Evolutionary conservation across 2,113 vertebrate genomes (phyloP).

Genomic region (Setophaga kirtlandii): DNA sequence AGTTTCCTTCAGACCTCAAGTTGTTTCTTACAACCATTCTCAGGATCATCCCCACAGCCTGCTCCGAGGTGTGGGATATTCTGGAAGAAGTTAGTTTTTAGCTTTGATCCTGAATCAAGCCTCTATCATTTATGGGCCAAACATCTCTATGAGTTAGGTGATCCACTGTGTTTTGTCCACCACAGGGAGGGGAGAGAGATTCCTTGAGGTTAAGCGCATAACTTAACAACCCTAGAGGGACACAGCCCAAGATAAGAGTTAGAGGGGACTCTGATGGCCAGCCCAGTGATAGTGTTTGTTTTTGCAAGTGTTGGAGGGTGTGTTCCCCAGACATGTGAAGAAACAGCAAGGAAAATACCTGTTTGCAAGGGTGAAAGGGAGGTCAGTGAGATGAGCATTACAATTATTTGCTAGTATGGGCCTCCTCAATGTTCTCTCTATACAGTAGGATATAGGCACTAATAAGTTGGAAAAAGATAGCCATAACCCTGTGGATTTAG

Average conservation of each 20-base stretch:
- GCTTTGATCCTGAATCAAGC: neutral
- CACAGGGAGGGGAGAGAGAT: neutral
- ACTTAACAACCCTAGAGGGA: neutral
- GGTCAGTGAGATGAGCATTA: neutral
- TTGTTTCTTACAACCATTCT: neutral
- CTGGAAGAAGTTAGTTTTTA: neutral
- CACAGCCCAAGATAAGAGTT: constrained; percentile 15
- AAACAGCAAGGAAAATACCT: constrained; percentile 18
- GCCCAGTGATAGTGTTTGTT: neutral
- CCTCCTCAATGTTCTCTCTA: neutral
- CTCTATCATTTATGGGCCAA: neutral
- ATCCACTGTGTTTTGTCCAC: neutral
- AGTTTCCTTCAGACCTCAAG: neutral
- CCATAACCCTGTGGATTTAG: neutral
- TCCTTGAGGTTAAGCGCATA: neutral
- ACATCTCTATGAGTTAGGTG: neutral
- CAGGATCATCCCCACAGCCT: neutral
- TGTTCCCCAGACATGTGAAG: neutral
- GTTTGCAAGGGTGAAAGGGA: constrained; percentile 20
- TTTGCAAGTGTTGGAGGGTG: neutral
- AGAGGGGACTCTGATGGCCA: neutral
- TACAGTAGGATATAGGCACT: neutral
- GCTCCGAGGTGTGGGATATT: neutral
- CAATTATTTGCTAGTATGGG: neutral
- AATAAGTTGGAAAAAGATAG: neutral